Evolutionary conservation across 1,140 invertebrate species (phyloP).

Genomic region (Sinella curviseta): DNA sequence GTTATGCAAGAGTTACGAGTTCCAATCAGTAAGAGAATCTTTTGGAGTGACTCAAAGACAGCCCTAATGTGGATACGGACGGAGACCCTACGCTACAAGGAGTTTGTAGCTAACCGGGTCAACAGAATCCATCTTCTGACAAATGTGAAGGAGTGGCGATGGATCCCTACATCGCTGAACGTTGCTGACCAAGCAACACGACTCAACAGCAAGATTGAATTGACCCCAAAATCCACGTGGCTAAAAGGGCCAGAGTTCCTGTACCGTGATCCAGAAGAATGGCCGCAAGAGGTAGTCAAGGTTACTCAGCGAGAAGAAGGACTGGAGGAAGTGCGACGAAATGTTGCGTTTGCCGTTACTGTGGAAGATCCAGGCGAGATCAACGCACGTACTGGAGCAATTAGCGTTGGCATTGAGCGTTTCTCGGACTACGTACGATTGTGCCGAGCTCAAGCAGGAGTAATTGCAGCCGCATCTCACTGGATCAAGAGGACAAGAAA

Average conservation of each 20-base stretch:
- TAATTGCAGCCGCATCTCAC: too few species aligned
- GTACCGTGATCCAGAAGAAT: neutral
- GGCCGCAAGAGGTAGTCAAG: neutral
- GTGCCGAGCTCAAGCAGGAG: too few species aligned
- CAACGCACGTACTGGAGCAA: too few species aligned
- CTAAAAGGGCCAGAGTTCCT: neutral
- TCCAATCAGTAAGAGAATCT: neutral
- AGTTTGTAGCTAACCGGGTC: neutral
- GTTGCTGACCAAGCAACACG: constrained; percentile 20
- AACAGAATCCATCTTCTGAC: neutral
- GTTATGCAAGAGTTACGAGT: constrained; percentile 20
- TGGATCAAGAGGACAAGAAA: too few species aligned
- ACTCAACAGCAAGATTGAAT: neutral
- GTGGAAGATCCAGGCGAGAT: too few species aligned
- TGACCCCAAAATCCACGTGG: neutral
- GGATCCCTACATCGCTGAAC: constrained; percentile 8
- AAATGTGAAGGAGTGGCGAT: neutral
- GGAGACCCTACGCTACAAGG: neutral
- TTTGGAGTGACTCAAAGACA: neutral
- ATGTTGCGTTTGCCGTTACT: too few species aligned
- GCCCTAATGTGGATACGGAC: neutral
- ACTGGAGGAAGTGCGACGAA: too few species aligned
- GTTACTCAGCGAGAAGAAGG: too few species aligned
- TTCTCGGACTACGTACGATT: too few species aligned
- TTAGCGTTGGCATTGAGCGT: too few species aligned